These are phyloP conservation scores for Pimephales promelas DNA, from an alignment of 2,113 vertebrate species.

Conservation along the genomic window DNA sequence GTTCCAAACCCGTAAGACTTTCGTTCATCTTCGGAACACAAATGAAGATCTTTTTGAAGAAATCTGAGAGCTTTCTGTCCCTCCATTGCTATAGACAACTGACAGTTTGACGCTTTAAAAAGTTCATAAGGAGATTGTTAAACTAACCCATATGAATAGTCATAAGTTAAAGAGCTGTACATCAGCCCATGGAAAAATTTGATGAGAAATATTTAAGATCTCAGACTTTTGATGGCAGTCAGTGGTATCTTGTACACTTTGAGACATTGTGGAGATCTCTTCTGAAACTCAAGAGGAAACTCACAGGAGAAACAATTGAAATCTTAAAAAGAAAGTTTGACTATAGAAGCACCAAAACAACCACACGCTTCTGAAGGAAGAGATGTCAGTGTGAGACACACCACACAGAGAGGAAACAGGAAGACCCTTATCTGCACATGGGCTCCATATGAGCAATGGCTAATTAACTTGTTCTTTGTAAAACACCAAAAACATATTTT, in stretches of 20 bases:
- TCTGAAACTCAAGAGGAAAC: background rate
- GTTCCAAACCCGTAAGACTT: too few species aligned
- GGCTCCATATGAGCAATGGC: conserved; percentile 44
- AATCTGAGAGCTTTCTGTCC: too few species aligned
- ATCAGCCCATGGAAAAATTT: too few species aligned
- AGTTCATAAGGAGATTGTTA: too few species aligned
- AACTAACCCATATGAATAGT: too few species aligned
- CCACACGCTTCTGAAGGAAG: background rate
- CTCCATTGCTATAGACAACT: too few species aligned
- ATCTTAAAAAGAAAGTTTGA: background rate
- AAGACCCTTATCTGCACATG: conserved; percentile 51
- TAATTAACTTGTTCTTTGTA: conserved; percentile 24
- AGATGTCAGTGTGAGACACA: conserved; percentile 11
- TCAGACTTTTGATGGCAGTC: too few species aligned
- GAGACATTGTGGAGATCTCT: background rate
- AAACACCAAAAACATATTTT: conserved; percentile 1
- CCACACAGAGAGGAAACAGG: conserved; percentile 40
- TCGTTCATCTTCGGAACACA: too few species aligned
- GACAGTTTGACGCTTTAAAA: too few species aligned
- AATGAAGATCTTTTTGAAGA: too few species aligned
- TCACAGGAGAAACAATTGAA: background rate
- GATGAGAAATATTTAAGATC: too few species aligned
- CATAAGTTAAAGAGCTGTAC: too few species aligned
- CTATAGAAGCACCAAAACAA: background rate
- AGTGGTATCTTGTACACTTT: background rate